phyloP scores from a whole-genome alignment of 2,113 vertebrate species.

The Epinephelus cyanopodus region DNA sequence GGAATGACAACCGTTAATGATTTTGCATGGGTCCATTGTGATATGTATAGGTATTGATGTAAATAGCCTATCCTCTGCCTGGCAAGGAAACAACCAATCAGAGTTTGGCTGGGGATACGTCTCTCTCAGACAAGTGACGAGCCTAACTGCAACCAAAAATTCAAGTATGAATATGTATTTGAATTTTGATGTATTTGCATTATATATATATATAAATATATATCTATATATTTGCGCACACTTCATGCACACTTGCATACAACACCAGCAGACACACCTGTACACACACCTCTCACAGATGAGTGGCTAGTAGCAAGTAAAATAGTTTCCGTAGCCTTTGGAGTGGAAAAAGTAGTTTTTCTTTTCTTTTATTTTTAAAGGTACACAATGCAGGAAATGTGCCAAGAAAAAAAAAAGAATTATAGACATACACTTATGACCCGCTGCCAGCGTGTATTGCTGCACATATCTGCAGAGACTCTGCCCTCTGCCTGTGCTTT shows the following conservation, averaged over 20 bases:
- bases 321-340: conserved; percentile 71
- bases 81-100: conserved; percentile 19
- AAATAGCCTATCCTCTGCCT: conserved; percentile 56
- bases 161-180: conserved; percentile 65
- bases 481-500: too few relatives aligned
- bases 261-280: conserved; percentile 81
- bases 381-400: too few relatives aligned
- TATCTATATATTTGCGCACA: conserved; percentile 71
- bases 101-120: conserved; percentile 76
- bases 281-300: conserved; percentile 77
- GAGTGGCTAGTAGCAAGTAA: conserved; percentile 70
- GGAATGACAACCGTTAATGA: conserved; percentile 37
- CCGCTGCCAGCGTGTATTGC: too few relatives aligned
- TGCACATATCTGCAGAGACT: too few relatives aligned
- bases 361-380: conserved; percentile 10
- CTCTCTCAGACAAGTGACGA: conserved; percentile 63
- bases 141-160: conserved; percentile 73
- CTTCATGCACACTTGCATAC: conserved; percentile 83
- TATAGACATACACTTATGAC: too few relatives aligned
- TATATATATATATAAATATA: conserved; percentile 52
- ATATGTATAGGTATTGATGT: conserved; percentile 25
- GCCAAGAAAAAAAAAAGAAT: too few relatives aligned
- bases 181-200: conserved; percentile 69
- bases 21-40: conserved; percentile 64
- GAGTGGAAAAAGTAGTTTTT: conserved; percentile 8